Percentiles rank a stretch among this genome's conserved stretches.
Conservation (phyloP, 2,113 vertebrate genomes). For the Morphnarchus princeps region DNA sequence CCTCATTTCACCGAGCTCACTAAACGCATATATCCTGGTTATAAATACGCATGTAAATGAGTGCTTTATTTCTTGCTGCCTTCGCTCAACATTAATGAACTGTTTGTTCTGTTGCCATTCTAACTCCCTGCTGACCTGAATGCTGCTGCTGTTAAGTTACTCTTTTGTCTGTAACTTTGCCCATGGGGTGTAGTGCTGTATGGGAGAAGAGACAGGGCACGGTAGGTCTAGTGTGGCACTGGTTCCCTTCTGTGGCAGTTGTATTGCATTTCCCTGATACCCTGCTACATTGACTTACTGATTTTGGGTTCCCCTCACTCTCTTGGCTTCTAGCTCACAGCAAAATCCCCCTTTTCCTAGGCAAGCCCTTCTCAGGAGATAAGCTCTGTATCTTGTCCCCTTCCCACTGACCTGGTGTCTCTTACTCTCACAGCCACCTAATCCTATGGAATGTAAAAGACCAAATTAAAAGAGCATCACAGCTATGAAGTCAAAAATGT, state of each 20-base stretch:
- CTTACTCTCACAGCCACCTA: not conserved
- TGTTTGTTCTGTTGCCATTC: not conserved
- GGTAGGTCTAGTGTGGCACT: not conserved
- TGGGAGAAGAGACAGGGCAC: not conserved
- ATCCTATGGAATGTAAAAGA: not conserved
- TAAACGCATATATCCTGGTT: not conserved
- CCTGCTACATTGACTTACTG: not conserved
- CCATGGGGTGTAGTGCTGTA: not conserved
- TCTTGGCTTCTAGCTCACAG: not conserved
- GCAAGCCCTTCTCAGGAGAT: not conserved
- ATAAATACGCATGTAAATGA: slow-evolving; percentile 30
- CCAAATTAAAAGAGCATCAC: not conserved
- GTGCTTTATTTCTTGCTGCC: not conserved
- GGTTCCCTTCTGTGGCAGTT: not conserved
- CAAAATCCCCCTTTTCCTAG: not conserved
- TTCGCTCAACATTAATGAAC: not conserved
- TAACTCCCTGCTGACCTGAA: not conserved
- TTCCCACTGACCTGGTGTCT: not conserved
- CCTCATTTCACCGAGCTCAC: slow-evolving; percentile 24
- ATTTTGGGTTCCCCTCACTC: not conserved
- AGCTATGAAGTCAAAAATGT: not conserved
- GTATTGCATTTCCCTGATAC: not conserved
- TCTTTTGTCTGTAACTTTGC: not conserved
- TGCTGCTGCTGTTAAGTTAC: not conserved
- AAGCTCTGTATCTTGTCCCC: not conserved